These are phyloP conservation scores for Athene cunicularia DNA, from an alignment of 2,113 vertebrate genomes.

Conservation along the genomic window DNA sequence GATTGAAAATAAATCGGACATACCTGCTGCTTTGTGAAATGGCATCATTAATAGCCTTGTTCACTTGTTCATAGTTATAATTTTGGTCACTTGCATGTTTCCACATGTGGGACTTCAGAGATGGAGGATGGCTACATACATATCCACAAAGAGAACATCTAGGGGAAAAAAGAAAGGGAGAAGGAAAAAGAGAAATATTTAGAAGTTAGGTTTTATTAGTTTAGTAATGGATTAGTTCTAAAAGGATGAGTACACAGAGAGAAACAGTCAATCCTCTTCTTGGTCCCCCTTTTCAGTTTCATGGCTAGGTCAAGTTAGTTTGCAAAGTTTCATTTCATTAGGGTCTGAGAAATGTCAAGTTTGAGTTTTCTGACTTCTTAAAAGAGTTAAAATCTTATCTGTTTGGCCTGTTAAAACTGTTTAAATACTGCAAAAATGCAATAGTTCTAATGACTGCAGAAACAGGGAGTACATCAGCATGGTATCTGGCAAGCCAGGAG, in stretches of 20 bases:
- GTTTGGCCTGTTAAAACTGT: background rate
- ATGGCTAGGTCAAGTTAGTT: background rate
- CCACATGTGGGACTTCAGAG: slow-evolving; percentile 99
- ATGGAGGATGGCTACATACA: slow-evolving; percentile 96
- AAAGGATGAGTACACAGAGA: background rate
- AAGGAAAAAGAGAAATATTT: background rate
- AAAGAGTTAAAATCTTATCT: background rate
- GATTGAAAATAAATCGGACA: background rate
- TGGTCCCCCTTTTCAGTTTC: background rate
- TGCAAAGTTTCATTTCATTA: background rate
- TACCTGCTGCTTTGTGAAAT: slow-evolving; percentile 96
- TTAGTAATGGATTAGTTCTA: background rate
- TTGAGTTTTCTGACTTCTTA: background rate
- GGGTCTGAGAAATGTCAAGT: background rate
- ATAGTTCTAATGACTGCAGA: background rate
- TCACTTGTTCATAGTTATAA: slow-evolving; percentile 99
- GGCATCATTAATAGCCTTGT: slow-evolving; percentile 96
- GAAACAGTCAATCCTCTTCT: background rate
- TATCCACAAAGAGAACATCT: slow-evolving; percentile 98
- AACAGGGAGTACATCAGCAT: background rate
- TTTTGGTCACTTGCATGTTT: slow-evolving; percentile 98
- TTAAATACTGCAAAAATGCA: background rate
- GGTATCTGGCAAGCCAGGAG: background rate
- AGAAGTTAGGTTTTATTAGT: background rate
- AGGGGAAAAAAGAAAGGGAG: background rate